A percentile compares a stretch with the other conserved stretches of the same genome.
Conservation (phyloP, 2,113 vertebrate species). For the Eretmochelys imbricata region DNA sequence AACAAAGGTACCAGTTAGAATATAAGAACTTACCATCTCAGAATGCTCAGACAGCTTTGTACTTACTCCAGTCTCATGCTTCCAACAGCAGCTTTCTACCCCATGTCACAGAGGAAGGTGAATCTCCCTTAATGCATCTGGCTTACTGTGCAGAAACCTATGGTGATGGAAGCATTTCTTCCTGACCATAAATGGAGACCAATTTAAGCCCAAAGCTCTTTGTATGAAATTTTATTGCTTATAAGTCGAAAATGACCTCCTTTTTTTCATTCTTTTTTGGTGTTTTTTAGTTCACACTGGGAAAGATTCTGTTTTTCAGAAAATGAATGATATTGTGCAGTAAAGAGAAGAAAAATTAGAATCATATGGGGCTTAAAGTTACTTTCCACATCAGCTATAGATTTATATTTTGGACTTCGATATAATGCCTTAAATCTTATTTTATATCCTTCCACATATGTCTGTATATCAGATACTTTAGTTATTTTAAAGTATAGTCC, state of each 20-base stretch:
- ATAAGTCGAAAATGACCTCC: background rate
- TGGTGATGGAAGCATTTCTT: background rate
- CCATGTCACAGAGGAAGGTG: background rate
- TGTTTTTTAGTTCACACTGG: background rate
- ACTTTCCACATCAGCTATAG: background rate
- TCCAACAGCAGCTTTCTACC: background rate
- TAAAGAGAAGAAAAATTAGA: background rate
- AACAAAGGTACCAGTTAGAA: background rate
- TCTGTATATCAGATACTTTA: background rate
- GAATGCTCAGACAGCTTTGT: background rate
- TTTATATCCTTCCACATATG: slow-evolving; percentile 7
- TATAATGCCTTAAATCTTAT: background rate
- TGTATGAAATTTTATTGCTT: background rate
- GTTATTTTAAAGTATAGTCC: background rate
- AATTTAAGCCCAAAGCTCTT: background rate
- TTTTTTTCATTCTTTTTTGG: background rate
- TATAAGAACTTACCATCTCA: background rate
- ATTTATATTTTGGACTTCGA: background rate
- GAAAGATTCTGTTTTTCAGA: background rate
- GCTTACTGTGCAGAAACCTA: background rate
- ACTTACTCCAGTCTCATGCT: background rate
- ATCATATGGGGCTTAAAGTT: fast-evolving
- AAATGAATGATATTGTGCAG: background rate
- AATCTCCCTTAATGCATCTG: background rate
- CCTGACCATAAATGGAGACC: background rate